Percentiles rank a stretch among this genome's conserved stretches.
phyloP scores from a whole-genome alignment of 2,888 invertebrate species.

The Adela reaumurella region DNA sequence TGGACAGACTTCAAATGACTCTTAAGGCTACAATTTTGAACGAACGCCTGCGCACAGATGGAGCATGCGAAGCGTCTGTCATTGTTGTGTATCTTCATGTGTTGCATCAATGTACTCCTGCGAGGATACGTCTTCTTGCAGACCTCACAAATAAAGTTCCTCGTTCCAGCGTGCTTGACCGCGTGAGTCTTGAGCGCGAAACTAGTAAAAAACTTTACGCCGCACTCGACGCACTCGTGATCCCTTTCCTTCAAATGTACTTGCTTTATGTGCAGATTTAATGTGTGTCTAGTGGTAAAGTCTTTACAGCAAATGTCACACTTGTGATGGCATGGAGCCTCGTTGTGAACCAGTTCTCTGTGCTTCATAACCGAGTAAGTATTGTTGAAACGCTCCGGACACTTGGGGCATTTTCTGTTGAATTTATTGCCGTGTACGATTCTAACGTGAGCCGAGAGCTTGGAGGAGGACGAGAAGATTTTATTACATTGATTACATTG shows the following conservation, averaged over 20 bases:
- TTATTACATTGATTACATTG: slow-evolving; percentile 38
- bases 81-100: slow-evolving; percentile 38
- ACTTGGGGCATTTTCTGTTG: slow-evolving; percentile 31
- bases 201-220: slow-evolving; percentile 25
- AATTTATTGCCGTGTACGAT: slow-evolving; percentile 32
- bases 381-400: slow-evolving; percentile 19
- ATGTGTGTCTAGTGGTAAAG: slow-evolving; percentile 24
- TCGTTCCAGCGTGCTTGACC: slow-evolving; percentile 38
- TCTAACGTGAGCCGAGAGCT: slow-evolving; percentile 25
- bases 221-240: slow-evolving; percentile 22
- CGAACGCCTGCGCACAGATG: slow-evolving; percentile 28
- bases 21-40: slow-evolving; percentile 29
- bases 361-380: background rate
- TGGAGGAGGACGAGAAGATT: slow-evolving; percentile 28
- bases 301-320: slow-evolving; percentile 36
- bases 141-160: slow-evolving; percentile 35
- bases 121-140: slow-evolving; percentile 47
- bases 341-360: background rate
- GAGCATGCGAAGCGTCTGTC: slow-evolving; percentile 33
- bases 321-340: slow-evolving; percentile 21
- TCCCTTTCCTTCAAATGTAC: slow-evolving; percentile 27
- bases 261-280: slow-evolving; percentile 24
- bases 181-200: slow-evolving; percentile 24
- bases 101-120: slow-evolving; percentile 35
- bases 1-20: slow-evolving; percentile 33